Base-by-base conservation (phyloP, 1,140 invertebrate species). In the Eurosta solidaginis region DNA sequence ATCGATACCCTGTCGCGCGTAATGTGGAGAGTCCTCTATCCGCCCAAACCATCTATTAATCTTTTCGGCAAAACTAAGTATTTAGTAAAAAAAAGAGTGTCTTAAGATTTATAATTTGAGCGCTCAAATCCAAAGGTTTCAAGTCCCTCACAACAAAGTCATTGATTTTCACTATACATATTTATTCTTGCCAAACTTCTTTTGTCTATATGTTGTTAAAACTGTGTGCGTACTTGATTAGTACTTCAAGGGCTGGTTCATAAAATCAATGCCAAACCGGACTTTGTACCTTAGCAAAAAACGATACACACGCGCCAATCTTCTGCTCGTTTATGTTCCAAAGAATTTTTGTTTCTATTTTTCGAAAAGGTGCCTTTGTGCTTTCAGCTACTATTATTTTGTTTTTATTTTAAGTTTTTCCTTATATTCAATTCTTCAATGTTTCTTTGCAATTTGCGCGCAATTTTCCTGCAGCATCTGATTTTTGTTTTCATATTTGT, bases 361-460 rank as follows among this genome's bases (percentile, higher is more conserved):
- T n/a, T n/a, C n/a, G n/a, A n/a, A n/a, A n/a, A n/a, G n/a, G 45
- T 2, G 2, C 45, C 45, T 54, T 29, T 54, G 10, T 54, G 3
- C 27, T 29, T 10, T 29, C 22, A 3, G n/a, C 12, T 59, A 33
- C 4, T 68, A 40, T 27, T 29, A 14, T 10, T 54, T 12, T 12
- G 14, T 1, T 10, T 27, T 27, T 54, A 14, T 33, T 59, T 59
- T 29, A 4, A 14, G 5, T 33, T 29, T 36, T 59, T 59, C 5
- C 33, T n/a, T 25, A 25, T 20, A 22, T 52, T 52, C 10, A 22
- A 9, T 54, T 10, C 29, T 5, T 14, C 27, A 33, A 12, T 59
- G 6, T 68, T 68, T 68, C 36, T 68, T 68, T 68, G 59, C 59
- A 68, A 68, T 68, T 68, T 68, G 59, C 59, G 59, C 59, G 59